phyloP scores from a whole-genome alignment of 1,140 invertebrate genomes.

The Leguminivora glycinivorella region DNA sequence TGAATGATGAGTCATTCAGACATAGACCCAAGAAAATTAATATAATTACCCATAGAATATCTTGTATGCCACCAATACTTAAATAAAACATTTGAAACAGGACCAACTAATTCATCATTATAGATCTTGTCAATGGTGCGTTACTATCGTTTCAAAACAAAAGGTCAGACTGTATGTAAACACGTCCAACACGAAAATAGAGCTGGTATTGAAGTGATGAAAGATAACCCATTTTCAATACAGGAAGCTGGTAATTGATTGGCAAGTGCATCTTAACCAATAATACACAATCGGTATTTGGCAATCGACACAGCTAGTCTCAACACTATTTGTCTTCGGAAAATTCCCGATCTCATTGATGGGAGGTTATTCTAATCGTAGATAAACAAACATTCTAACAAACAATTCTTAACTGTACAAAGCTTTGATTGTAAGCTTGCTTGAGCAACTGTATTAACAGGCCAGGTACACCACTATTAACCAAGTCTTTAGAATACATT shows the following conservation, averaged over 20 bases:
- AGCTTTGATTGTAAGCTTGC: slow-evolving; percentile 14
- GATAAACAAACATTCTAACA: slow-evolving; percentile 19
- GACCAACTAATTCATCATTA: neutral
- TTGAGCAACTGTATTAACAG: slow-evolving; percentile 5
- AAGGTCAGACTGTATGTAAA: slow-evolving; percentile 18
- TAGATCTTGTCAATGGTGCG: neutral
- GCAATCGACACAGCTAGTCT: slow-evolving; percentile 33
- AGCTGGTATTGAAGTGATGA: slow-evolving; percentile 17
- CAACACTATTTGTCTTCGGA: slow-evolving; percentile 18
- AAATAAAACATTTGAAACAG: neutral
- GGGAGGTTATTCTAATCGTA: slow-evolving; percentile 2
- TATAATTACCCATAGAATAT: neutral
- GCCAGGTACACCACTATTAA: slow-evolving; percentile 8
- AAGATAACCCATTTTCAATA: slow-evolving; percentile 11
- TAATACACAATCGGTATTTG: slow-evolving; percentile 34
- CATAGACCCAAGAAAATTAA: too few relatives aligned
- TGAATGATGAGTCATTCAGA: too few relatives aligned
- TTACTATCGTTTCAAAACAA: neutral
- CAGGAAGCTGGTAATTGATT: slow-evolving; percentile 36
- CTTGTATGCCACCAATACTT: neutral
- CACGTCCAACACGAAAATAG: slow-evolving; percentile 27
- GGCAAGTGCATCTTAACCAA: slow-evolving; percentile 38
- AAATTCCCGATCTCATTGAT: neutral
- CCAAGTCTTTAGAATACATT: slow-evolving; percentile 2
- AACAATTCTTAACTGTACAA: slow-evolving; percentile 8